phyloP scores from a whole-genome alignment of 1,140 invertebrate genomes.

The Drosophila erecta region DNA sequence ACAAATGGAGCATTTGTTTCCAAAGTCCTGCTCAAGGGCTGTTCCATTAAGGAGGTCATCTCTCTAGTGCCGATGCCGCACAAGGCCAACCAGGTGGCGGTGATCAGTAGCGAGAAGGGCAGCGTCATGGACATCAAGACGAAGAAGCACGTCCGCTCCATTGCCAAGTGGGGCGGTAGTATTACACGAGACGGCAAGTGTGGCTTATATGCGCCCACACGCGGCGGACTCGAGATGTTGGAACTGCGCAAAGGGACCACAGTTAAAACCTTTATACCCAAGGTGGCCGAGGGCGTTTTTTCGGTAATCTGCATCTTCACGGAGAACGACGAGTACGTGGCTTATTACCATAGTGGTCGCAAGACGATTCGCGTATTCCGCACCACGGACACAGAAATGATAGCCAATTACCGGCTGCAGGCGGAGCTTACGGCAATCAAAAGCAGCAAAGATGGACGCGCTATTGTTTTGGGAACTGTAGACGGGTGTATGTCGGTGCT shows the following conservation, averaged over 20 bases:
- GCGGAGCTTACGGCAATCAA: conserved; percentile 95
- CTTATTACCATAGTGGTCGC: conserved; percentile 96
- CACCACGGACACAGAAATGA: conserved; percentile 93
- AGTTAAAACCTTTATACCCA: conserved; percentile 94
- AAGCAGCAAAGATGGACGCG: conserved; percentile 91
- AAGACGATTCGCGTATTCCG: conserved; percentile 97
- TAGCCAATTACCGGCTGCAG: conserved; percentile 96
- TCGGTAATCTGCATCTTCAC: conserved; percentile 97
- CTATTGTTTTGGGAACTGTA: conserved; percentile 94
- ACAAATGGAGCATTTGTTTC: conserved; percentile 92
- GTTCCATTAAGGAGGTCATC: conserved; percentile 88
- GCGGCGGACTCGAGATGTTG: conserved; percentile 96
- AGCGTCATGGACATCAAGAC: conserved; percentile 93
- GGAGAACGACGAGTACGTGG: conserved; percentile 96
- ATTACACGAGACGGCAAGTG: conserved; percentile 95
- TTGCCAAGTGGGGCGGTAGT: conserved; percentile 93
- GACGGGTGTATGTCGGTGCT: conserved; percentile 97
- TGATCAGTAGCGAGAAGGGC: conserved; percentile 96
- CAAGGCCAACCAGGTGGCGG: conserved; percentile 92
- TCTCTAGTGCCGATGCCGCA: conserved; percentile 91
- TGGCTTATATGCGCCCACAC: conserved; percentile 95
- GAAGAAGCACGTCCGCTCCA: conserved; percentile 90
- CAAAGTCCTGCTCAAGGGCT: conserved; percentile 89
- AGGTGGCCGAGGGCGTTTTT: conserved; percentile 98
- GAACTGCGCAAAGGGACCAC: conserved; percentile 93